Evolutionary conservation across 2,797 vertebrate genomes (phyloP), one percentile per base, ranked within the genome.

Genomic region (Enteromius radiatus): DNA sequence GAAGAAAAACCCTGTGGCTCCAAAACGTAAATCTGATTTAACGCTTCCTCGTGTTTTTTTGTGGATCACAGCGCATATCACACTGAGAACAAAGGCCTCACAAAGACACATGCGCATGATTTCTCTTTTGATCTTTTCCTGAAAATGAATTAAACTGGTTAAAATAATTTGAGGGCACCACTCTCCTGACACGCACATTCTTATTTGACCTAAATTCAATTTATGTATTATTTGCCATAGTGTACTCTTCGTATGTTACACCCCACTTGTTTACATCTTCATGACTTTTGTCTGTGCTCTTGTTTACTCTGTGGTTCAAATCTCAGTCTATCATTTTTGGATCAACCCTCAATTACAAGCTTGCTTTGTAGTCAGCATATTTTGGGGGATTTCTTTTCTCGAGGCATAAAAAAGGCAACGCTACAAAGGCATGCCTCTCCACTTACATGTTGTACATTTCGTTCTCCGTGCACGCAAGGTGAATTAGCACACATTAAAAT

Each of bases 401-500:
- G 26, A 43, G 45, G 80, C 68, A 70, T 45, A 54, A 65, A 59
- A 59, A 64, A 83, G 49, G 61, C 75, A 68, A 71, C 61, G 21
- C 65, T 33, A 69, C 67, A 78, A 69, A 78, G 36, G 9, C 68
- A 49, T 73, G 77, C 78, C 52, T 63, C 36, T 56, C 33, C 52
- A 19, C 47, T 68, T 77, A 81, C 74, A 76, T 76, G 12, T 43
- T 79, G 74, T 33, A 45, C 54, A 73, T 86, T 82, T 80, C 76
- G 43, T 80, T 77, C 64, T 56, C 61, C 23, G 10, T 59, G 64
- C 70, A 85, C 64, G 67, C 63, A 80, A 28, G 12, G 36, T 59
- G 0, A 82, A 76, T 82, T 76, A 82, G 63, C 36, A 59, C 71
- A 76, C 26, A 82, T 61, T 80, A n/a, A 81, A 65, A 79, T 52